Evolutionary conservation across 2,797 vertebrate genomes (phyloP).

Genomic region (Huso huso): DNA sequence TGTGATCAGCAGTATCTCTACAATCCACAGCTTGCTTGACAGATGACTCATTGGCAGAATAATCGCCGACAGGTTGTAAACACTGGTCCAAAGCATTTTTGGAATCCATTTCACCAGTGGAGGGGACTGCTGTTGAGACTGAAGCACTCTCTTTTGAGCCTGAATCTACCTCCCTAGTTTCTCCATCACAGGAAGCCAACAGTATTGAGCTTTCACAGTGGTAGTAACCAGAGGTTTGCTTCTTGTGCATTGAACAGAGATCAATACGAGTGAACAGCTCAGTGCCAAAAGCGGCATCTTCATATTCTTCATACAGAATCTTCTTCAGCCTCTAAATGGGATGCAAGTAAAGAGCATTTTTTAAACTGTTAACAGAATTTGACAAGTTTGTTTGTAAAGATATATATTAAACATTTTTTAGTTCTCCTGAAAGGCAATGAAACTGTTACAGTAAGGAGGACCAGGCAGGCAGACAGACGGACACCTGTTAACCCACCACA

Average conservation of each 20-base stretch:
- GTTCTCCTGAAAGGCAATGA: too few relatives aligned
- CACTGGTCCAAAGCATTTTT: background rate
- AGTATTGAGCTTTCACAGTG: slow-evolving; percentile 32
- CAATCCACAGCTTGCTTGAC: background rate
- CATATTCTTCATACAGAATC: slow-evolving; percentile 36
- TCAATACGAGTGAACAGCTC: slow-evolving; percentile 34
- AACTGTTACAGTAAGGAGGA: too few relatives aligned
- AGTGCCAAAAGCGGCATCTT: slow-evolving; percentile 36
- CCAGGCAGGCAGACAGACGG: too few relatives aligned
- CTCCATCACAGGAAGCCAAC: slow-evolving; percentile 2
- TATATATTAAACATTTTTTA: too few relatives aligned
- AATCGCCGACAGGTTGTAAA: background rate
- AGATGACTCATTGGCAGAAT: background rate
- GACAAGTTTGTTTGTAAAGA: too few relatives aligned
- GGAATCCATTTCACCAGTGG: background rate
- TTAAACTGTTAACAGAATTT: too few relatives aligned
- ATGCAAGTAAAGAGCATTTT: background rate
- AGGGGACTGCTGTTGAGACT: background rate
- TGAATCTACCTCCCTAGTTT: slow-evolving; percentile 1
- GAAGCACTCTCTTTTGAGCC: background rate
- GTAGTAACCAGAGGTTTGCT: slow-evolving; percentile 35
- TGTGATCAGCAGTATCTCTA: background rate
- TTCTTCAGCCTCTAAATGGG: slow-evolving; percentile 31
- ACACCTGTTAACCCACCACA: too few relatives aligned
- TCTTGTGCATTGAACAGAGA: slow-evolving; percentile 44